A percentile compares a stretch with the other conserved stretches of the same genome.
Conservation (phyloP, 1,140 invertebrate species). For the Lineus longissimus region DNA sequence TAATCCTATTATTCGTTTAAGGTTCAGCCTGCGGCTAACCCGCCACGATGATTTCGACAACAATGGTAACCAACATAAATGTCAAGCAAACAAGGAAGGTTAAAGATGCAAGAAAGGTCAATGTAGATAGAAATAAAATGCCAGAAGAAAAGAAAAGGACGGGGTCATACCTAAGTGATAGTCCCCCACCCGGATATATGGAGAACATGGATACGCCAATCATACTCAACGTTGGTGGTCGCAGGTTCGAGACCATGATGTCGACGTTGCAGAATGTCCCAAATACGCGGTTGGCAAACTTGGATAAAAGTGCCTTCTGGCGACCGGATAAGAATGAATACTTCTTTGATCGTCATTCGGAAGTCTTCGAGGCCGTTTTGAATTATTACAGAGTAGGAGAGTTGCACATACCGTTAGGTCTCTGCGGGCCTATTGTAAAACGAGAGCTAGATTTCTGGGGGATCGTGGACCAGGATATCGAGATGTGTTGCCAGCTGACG, state of each 20-base stretch:
- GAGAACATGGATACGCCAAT: constrained; percentile 1
- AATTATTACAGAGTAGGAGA: constrained; percentile 48
- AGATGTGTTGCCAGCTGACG: constrained; percentile 32
- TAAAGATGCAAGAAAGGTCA: no score
- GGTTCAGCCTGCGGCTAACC: no score
- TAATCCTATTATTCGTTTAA: no score
- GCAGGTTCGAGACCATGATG: constrained; percentile 16
- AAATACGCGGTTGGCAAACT: constrained; percentile 29
- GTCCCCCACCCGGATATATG: no score
- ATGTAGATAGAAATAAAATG: no score
- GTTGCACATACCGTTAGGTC: constrained; percentile 27
- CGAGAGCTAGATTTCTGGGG: constrained; percentile 33
- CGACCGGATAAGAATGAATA: constrained; percentile 36
- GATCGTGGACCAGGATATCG: constrained; percentile 28
- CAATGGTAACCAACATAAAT: no score
- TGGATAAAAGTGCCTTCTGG: constrained; percentile 36
- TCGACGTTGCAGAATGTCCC: constrained; percentile 22
- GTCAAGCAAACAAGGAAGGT: no score
- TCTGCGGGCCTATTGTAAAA: constrained; percentile 28
- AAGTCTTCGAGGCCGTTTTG: constrained; percentile 41
- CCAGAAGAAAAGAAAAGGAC: no score
- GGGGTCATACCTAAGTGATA: no score
- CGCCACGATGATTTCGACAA: no score
- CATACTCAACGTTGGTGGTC: constrained; percentile 20
- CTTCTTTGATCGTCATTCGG: constrained; percentile 48